Evolutionary conservation across 2,113 vertebrate genomes (phyloP).

Genomic region (Pelecanus crispus): DNA sequence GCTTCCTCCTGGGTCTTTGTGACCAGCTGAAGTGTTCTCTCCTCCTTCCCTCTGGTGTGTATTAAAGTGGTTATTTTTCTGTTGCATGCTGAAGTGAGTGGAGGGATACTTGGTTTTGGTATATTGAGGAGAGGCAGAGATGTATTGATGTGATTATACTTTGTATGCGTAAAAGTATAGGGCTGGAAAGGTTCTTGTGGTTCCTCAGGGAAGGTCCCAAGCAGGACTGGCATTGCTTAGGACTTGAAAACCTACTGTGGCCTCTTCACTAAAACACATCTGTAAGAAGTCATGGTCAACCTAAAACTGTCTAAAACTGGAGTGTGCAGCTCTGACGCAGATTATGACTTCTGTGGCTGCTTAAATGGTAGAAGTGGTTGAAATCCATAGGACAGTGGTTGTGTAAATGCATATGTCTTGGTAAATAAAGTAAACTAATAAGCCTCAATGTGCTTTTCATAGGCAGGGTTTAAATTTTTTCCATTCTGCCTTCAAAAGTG

Average conservation of each 20-base stretch:
- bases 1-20: neutral
- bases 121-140: neutral
- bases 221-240: neutral
- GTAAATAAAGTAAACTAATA: neutral
- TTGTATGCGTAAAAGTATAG: rapidly evolving
- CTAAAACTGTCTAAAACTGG: neutral
- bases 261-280: neutral
- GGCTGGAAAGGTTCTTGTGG: neutral
- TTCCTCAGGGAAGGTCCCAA: neutral
- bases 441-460: neutral
- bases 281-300: neutral
- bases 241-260: neutral
- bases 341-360: neutral
- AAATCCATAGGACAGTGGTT: neutral
- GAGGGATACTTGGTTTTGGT: neutral
- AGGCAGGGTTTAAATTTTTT: neutral
- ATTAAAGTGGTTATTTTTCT: neutral
- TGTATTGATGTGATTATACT: neutral
- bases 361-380: neutral
- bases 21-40: neutral
- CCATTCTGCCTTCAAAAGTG: neutral
- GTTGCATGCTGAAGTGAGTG: neutral
- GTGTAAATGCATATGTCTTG: neutral
- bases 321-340: neutral
- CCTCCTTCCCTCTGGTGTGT: neutral